These are phyloP conservation scores for Calliscelio sp. DNA, from an alignment of 2,888 invertebrate genomes.

Conservation along the genomic window DNA sequence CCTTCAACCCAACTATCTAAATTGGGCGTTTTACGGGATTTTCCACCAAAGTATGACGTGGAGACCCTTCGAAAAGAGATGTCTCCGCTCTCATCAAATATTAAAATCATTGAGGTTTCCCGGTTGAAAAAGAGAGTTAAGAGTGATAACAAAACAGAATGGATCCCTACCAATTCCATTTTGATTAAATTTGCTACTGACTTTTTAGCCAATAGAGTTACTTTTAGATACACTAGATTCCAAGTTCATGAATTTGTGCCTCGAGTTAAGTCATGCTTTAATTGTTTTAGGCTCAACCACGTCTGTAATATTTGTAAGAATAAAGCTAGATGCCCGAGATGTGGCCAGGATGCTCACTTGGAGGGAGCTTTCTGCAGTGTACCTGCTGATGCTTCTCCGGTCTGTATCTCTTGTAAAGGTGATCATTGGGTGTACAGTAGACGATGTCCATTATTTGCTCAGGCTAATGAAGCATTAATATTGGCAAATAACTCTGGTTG, in stretches of 20 bases:
- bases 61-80: neutral
- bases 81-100: neutral
- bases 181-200: slow-evolving; percentile 2
- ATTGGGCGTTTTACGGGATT: slow-evolving; percentile 10
- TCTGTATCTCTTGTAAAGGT: slow-evolving; percentile 16
- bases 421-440: slow-evolving; percentile 27
- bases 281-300: slow-evolving; percentile 29
- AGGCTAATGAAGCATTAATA: neutral
- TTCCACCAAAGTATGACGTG: neutral
- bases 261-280: slow-evolving; percentile 21
- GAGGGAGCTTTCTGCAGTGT: neutral
- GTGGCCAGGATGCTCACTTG: slow-evolving; percentile 11
- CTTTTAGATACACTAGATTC: neutral
- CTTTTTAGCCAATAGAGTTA: neutral
- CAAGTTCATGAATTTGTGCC: neutral
- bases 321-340: slow-evolving; percentile 23
- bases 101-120: neutral
- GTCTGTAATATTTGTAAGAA: slow-evolving; percentile 22
- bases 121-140: neutral
- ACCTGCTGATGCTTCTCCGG: neutral
- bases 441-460: neutral
- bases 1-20: neutral
- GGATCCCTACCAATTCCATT: neutral
- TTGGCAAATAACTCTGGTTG: neutral
- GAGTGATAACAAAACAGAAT: neutral